These are phyloP conservation scores for Thinocorus orbignyianus DNA, from an alignment of 2,113 vertebrate species.

Conservation along the genomic window DNA sequence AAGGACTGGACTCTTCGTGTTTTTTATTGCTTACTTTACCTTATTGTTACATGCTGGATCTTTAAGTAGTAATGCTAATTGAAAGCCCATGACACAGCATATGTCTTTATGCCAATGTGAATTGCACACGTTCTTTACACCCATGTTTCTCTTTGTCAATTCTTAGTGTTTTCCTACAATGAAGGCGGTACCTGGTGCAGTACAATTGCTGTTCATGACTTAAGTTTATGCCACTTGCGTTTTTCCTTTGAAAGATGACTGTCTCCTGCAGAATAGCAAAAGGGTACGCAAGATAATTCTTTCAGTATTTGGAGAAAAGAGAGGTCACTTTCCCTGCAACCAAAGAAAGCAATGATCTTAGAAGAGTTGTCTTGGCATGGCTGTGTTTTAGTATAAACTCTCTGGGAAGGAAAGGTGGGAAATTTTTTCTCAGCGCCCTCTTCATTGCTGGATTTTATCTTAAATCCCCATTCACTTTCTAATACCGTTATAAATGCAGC, in stretches of 20 bases:
- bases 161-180: neutral
- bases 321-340: fast-evolving
- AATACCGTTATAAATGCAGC: neutral
- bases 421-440: neutral
- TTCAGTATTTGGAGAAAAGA: neutral
- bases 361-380: neutral
- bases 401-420: neutral
- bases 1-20: neutral
- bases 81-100: neutral
- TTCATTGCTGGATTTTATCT: neutral
- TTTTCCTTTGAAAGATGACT: neutral
- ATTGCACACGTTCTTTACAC: neutral
- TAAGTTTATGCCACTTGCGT: neutral
- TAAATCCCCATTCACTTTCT: neutral
- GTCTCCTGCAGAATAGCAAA: neutral
- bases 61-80: neutral
- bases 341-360: neutral
- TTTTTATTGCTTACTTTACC: neutral
- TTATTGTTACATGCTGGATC: neutral
- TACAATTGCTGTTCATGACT: neutral
- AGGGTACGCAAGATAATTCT: neutral
- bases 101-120: neutral
- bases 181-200: neutral
- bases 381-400: neutral
- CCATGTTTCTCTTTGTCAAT: neutral